Conservation (phyloP, 2,797 vertebrate species). For the Pagetopsis macropterus region DNA sequence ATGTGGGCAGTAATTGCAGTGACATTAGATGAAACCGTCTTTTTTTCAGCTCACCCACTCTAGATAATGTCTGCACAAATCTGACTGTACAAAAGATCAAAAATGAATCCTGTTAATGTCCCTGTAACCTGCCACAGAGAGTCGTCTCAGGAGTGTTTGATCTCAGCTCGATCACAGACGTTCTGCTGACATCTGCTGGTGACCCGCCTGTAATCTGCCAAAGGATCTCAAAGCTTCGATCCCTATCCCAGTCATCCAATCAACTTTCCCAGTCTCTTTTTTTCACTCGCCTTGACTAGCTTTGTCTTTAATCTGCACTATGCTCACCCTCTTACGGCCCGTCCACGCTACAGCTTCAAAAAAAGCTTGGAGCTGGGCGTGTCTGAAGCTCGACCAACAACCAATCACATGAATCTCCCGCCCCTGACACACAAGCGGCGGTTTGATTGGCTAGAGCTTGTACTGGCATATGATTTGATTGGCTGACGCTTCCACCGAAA, state of each 20-base stretch:
- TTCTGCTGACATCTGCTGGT: slow-evolving; percentile 76
- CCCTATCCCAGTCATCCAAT: slow-evolving; percentile 60
- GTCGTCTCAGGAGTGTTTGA: slow-evolving; percentile 53
- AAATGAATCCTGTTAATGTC: slow-evolving; percentile 42
- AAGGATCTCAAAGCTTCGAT: slow-evolving; percentile 60
- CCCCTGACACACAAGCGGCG: too few species aligned
- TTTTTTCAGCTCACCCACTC: slow-evolving; percentile 29
- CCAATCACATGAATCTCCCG: too few species aligned
- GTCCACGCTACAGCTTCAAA: too few species aligned
- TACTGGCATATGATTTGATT: too few species aligned
- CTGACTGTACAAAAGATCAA: slow-evolving; percentile 43
- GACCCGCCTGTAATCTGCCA: slow-evolving; percentile 60
- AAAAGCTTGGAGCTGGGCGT: too few species aligned
- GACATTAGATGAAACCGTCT: slow-evolving; percentile 46
- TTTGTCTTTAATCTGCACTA: slow-evolving; percentile 60
- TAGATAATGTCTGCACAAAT: slow-evolving; percentile 51
- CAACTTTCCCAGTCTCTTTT: slow-evolving; percentile 46
- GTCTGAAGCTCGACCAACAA: too few species aligned
- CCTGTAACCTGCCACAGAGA: slow-evolving; percentile 55
- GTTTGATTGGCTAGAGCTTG: too few species aligned
- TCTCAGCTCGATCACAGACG: slow-evolving; percentile 68
- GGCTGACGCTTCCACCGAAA: too few species aligned
- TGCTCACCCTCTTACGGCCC: slow-evolving; percentile 55
- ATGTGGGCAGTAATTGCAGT: slow-evolving; percentile 60
- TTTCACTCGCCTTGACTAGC: slow-evolving; percentile 43